Conservation (phyloP, 2,888 invertebrate genomes). For the Drosophila tripunctata region DNA sequence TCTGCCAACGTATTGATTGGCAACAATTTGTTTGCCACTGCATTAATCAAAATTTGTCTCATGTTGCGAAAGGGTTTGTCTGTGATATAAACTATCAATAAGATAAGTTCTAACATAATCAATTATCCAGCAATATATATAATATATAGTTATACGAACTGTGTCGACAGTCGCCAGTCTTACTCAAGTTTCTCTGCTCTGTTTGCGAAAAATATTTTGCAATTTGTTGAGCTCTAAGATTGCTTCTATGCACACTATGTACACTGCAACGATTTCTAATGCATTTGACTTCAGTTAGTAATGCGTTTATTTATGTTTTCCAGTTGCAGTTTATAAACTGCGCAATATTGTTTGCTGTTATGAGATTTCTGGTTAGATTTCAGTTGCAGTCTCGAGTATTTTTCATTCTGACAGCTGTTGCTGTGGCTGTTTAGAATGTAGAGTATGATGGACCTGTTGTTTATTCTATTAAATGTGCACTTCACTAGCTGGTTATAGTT, state of each 20-base stretch:
- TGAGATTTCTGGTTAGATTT: slow-evolving; percentile 22
- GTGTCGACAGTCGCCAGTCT: slow-evolving; percentile 3
- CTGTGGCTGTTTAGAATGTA: neutral
- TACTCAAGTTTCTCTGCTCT: slow-evolving; percentile 24
- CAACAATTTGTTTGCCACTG: slow-evolving; percentile 37
- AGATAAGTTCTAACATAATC: slow-evolving; percentile 28
- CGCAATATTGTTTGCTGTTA: neutral
- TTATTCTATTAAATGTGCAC: too few relatives aligned
- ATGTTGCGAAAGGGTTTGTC: slow-evolving; percentile 17
- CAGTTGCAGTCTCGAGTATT: slow-evolving; percentile 16
- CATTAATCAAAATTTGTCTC: slow-evolving; percentile 56
- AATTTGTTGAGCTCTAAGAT: slow-evolving; percentile 36
- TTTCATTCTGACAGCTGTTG: slow-evolving; percentile 46
- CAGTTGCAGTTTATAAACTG: slow-evolving; percentile 44
- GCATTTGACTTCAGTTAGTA: slow-evolving; percentile 35
- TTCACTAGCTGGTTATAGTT: neutral
- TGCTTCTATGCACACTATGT: too few relatives aligned
- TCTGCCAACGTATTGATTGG: too few relatives aligned
- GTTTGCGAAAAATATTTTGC: slow-evolving; percentile 49
- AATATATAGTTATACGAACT: neutral
- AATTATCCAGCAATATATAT: slow-evolving; percentile 27
- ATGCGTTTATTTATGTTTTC: slow-evolving; percentile 48
- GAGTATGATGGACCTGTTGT: neutral
- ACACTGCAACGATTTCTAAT: slow-evolving; percentile 1
- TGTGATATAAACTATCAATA: slow-evolving; percentile 29